These are phyloP conservation scores for Thymelicus acteon DNA, from an alignment of 2,888 invertebrate genomes.

Conservation along the genomic window DNA sequence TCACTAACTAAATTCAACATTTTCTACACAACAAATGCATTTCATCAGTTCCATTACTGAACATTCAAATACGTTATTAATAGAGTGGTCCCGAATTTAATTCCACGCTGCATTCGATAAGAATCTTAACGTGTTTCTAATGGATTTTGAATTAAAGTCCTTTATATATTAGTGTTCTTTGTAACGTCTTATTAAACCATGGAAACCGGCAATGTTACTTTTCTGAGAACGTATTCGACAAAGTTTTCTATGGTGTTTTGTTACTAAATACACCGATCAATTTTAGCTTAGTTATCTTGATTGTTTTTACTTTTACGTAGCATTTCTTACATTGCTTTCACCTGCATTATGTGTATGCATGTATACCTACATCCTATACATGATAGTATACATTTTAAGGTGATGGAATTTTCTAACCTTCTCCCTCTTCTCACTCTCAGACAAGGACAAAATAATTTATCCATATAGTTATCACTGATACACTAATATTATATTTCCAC, in stretches of 20 bases:
- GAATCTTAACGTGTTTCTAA: conserved; percentile 38
- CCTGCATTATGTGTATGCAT: no score
- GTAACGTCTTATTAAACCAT: conserved; percentile 36
- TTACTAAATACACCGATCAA: neutral
- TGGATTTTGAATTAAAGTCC: conserved; percentile 37
- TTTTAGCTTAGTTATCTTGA: neutral
- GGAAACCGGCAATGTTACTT: conserved; percentile 25
- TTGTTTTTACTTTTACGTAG: no score
- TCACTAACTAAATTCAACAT: conserved; percentile 6
- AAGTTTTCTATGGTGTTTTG: conserved; percentile 9
- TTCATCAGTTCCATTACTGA: conserved; percentile 26
- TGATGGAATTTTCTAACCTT: no score
- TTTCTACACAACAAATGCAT: conserved; percentile 21
- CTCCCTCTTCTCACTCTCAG: no score
- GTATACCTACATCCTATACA: no score
- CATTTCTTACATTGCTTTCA: no score
- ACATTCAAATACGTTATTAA: conserved; percentile 33
- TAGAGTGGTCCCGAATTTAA: conserved; percentile 34
- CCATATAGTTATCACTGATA: no score
- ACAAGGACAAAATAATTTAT: no score
- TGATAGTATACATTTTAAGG: no score
- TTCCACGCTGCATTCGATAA: conserved; percentile 31
- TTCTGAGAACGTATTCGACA: conserved; percentile 19
- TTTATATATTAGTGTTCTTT: conserved; percentile 24
- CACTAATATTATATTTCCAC: no score